Evolutionary conservation across 2,888 invertebrate genomes (phyloP).

Genomic region (Allophyes oxyacanthae): DNA sequence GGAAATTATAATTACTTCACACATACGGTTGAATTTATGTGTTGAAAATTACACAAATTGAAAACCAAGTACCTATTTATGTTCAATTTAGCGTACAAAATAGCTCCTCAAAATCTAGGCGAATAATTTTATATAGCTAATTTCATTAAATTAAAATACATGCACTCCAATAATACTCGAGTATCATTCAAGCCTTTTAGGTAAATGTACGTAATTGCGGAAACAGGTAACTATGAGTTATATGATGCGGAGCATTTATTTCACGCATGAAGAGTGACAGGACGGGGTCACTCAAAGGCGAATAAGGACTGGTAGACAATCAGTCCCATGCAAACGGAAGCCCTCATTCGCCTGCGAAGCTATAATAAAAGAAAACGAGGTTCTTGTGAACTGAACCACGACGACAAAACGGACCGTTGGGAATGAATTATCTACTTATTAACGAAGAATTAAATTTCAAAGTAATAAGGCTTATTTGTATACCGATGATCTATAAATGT

Average conservation of each 20-base stretch:
- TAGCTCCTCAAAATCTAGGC: not conserved
- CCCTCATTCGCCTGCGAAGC: conserved; percentile 55
- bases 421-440: conserved; percentile 61
- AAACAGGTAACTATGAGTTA: conserved; percentile 25
- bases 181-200: conserved; percentile 11
- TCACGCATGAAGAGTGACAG: conserved; percentile 54
- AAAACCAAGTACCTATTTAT: conserved; percentile 8
- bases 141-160: too few species aligned
- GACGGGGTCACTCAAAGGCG: conserved; percentile 63
- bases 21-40: conserved; percentile 5
- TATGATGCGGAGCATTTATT: conserved; percentile 33
- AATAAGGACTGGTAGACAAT: conserved; percentile 64
- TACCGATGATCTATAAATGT: not conserved
- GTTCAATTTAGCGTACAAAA: conserved; percentile 21
- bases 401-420: conserved; percentile 70
- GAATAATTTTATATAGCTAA: too few species aligned
- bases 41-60: conserved; percentile 14
- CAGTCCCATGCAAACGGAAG: conserved; percentile 71
- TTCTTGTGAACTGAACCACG: conserved; percentile 71
- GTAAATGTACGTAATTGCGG: conserved; percentile 18
- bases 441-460: conserved; percentile 34
- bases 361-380: conserved; percentile 71
- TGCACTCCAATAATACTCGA: not conserved
- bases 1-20: conserved; percentile 27
- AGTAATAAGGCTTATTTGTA: conserved; percentile 22